Evolutionary conservation across 2,888 invertebrate genomes (phyloP).

Genomic region (Drosophila lutescens): DNA sequence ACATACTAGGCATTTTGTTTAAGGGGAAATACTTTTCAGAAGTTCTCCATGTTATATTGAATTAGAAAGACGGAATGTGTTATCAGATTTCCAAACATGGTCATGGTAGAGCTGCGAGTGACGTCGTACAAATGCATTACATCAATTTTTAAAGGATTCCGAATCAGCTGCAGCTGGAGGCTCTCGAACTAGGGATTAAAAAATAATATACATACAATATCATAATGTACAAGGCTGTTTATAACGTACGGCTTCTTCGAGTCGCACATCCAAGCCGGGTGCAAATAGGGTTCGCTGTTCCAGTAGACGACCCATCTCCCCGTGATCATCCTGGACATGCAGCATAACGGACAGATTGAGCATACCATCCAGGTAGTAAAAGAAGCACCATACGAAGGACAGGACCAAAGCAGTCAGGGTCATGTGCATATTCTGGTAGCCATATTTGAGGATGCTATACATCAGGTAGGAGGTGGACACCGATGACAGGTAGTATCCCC

Average conservation of each 20-base stretch:
- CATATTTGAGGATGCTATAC: slow-evolving; percentile 15
- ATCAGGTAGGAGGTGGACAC: slow-evolving; percentile 20
- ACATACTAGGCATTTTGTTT: no score
- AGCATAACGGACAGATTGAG: neutral
- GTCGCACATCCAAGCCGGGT: slow-evolving; percentile 33
- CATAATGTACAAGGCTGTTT: neutral
- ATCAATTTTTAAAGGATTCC: slow-evolving; percentile 15
- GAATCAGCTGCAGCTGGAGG: slow-evolving; percentile 50
- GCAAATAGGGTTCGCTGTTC: slow-evolving; percentile 19
- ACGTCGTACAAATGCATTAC: slow-evolving; percentile 45
- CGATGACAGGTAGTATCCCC: slow-evolving; percentile 23
- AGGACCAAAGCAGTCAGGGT: neutral
- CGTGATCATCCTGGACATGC: slow-evolving; percentile 14
- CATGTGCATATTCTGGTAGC: neutral
- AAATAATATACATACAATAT: neutral
- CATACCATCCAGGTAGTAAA: slow-evolving; percentile 16
- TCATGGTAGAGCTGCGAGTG: neutral
- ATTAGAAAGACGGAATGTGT: slow-evolving; percentile 46
- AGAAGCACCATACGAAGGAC: neutral
- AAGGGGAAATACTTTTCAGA: no score
- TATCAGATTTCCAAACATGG: slow-evolving; percentile 39
- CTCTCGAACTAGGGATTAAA: slow-evolving; percentile 12
- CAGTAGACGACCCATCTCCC: slow-evolving; percentile 38
- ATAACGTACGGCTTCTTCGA: slow-evolving; percentile 44
- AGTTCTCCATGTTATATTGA: slow-evolving; percentile 53